Base-by-base conservation (phyloP, 2,888 invertebrate genomes). In the Formica aserva region DNA sequence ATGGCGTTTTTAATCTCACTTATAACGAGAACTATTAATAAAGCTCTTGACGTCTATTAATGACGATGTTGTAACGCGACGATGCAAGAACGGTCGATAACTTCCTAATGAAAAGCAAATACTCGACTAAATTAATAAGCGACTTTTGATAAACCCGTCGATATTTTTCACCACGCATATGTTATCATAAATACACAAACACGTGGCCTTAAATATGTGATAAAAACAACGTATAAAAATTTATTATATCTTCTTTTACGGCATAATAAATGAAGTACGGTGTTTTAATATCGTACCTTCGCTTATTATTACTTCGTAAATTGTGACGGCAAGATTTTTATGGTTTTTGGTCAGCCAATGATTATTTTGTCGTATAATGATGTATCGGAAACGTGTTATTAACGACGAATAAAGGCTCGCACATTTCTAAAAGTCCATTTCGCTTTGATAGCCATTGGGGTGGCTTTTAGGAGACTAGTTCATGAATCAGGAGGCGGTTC, bases 21-120 rank as follows among this genome's bases (percentile, higher is more conserved):
- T 41, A 71, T 78, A 78, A 78, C 41, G 32, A 41, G 13, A 57
- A 60, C 60, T 71, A 71, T 78, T 78, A 78, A 78, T 78, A 45
- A 78, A 32, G 26, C 22, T 41, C 57, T 78, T 45, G 71, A 60
- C 45, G 22, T 71, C 71, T 78, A 45, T 71, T 78, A 78, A 78
- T 45, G 55, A 32, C 13, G 71, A 71, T 32, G 15, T 71, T 60
- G 69, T 41, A 69, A 35, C 32, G 41, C 41, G 29, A 41, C 52
- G 67, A 18, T 6, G 57, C 29, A 48, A 71, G 15, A 69, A 41
- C 52, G 66, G 48, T 38, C 76, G 65, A 76, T 57, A 78, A 41
- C 15, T 57, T 69, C 52, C 41, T 69, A 78, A 78, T 29, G 77
- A 78, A 78, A 77, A 66, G 29, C 66, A 66, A 66, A 78, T 41